phyloP scores from a whole-genome alignment of 1,140 invertebrate species.

The Geopemphigus sp. region DNA sequence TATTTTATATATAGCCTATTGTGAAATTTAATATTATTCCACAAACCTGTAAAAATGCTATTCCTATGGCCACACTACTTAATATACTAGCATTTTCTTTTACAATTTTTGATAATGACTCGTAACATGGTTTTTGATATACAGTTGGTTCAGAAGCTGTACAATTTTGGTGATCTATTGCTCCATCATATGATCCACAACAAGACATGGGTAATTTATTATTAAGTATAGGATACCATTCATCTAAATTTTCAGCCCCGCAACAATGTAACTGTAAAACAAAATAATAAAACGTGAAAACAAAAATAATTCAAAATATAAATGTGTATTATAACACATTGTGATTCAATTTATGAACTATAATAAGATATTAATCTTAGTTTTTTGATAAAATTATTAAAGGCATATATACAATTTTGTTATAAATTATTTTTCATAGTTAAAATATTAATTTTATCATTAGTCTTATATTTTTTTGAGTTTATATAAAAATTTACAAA shows the following conservation, averaged over 20 bases:
- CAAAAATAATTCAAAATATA: no score
- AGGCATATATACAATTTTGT: no score
- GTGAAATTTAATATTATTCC: not conserved
- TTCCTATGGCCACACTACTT: conserved; percentile 47
- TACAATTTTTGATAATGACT: conserved; percentile 47
- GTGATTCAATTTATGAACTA: no score
- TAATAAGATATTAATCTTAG: no score
- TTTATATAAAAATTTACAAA: no score
- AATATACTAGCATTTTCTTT: conserved; percentile 50
- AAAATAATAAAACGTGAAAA: not conserved
- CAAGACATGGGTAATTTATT: conserved; percentile 50
- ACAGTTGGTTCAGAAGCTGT: conserved; percentile 26
- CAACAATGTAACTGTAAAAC: conserved; percentile 48
- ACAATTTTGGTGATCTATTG: conserved; percentile 42
- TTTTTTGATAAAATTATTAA: no score
- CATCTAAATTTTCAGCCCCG: conserved; percentile 40
- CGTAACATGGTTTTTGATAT: conserved; percentile 46
- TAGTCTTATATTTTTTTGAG: no score
- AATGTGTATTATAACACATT: no score
- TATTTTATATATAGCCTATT: no score
- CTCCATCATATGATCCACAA: conserved; percentile 42
- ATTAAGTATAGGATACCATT: conserved; percentile 41
- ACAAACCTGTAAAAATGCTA: conserved; percentile 51
- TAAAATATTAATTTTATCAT: no score
- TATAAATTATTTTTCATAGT: no score